These are phyloP conservation scores for Mormyrus iriodes DNA, from an alignment of 2,113 vertebrate species.

Conservation along the genomic window DNA sequence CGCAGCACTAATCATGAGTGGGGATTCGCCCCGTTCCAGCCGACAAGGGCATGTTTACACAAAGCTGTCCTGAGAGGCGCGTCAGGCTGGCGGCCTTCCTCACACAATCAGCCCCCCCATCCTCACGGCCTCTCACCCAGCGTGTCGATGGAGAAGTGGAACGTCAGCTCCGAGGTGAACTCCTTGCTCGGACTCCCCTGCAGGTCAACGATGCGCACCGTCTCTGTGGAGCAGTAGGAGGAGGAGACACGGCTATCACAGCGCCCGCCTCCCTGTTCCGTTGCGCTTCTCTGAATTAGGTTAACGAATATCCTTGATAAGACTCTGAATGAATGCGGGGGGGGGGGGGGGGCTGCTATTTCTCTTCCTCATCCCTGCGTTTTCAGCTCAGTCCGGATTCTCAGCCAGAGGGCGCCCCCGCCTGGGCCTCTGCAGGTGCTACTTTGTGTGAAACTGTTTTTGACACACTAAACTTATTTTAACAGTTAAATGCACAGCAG, in stretches of 20 bases:
- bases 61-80: not conserved
- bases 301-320: not conserved
- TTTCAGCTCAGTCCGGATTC: not conserved
- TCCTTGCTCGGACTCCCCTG: constrained; percentile 60
- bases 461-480: not conserved
- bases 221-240: constrained; percentile 51
- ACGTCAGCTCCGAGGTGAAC: constrained; percentile 62
- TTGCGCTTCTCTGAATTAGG: not conserved
- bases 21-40: not conserved
- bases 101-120: not conserved
- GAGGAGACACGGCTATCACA: not conserved
- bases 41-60: not conserved
- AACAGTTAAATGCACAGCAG: not conserved
- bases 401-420: not conserved
- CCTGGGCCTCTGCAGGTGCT: not conserved
- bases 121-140: constrained; percentile 56
- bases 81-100: not conserved
- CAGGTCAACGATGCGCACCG: constrained; percentile 68
- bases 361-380: not conserved
- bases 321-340: not conserved
- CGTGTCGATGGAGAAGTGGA: constrained; percentile 74
- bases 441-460: not conserved
- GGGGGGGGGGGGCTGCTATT: not conserved
- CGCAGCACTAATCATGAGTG: not conserved
- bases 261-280: not conserved